phyloP scores from a whole-genome alignment of 37 sponge, comb jelly and placozoan species.

The Diacarnus erythraeanus region DNA sequence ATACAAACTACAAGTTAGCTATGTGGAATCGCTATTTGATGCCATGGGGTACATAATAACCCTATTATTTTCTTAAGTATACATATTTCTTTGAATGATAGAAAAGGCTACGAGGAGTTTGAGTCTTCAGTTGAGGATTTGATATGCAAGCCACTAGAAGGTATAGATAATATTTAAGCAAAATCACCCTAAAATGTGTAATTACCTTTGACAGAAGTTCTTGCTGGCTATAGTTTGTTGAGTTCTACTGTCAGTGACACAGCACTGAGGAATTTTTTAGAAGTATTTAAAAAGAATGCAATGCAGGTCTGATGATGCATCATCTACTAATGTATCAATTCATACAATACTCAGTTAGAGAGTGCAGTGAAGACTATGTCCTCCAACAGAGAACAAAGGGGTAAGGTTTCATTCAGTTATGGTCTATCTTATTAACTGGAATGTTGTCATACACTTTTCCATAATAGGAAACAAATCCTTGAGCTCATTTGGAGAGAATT shows the following conservation, averaged over 20 bases:
- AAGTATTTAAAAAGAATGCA: constrained; percentile 8
- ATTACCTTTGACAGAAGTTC: not conserved
- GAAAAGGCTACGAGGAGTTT: constrained; percentile 50
- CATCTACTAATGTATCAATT: not conserved
- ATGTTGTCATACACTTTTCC: not conserved
- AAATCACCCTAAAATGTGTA: not conserved
- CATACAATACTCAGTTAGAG: not conserved
- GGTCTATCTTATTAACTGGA: not conserved
- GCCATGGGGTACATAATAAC: constrained; percentile 48
- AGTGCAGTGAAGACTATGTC: not conserved
- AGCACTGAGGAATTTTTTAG: constrained; percentile 29
- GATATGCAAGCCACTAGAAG: constrained; percentile 39
- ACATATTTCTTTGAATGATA: not conserved
- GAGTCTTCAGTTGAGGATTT: constrained; percentile 19
- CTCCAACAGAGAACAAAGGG: not conserved
- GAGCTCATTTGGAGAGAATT: not conserved
- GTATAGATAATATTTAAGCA: constrained; percentile 2
- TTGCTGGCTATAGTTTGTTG: constrained; percentile 26
- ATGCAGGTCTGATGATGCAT: constrained; percentile 10
- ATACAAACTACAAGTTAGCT: constrained; percentile 36
- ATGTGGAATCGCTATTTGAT: constrained; percentile 29
- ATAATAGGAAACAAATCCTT: not conserved
- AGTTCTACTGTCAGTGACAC: constrained; percentile 38
- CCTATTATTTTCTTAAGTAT: too few relatives aligned
- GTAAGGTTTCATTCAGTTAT: not conserved